phyloP scores from a whole-genome alignment of 2,797 vertebrate species.

The Tokudaia muenninki region DNA sequence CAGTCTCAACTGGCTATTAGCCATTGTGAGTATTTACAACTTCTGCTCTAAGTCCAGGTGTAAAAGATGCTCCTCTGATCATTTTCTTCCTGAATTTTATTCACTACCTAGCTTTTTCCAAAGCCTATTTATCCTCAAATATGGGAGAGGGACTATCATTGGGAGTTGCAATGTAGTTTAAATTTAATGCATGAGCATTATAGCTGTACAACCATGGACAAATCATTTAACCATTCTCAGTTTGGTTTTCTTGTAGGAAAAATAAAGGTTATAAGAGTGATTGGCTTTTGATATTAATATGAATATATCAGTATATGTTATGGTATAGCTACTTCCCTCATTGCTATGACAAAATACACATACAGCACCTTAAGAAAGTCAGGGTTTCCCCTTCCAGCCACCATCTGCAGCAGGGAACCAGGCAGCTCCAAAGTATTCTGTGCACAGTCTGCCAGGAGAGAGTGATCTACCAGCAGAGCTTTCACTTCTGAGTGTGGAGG shows the following conservation, averaged over 20 bases:
- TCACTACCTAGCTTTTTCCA: not conserved
- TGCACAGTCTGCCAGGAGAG: too few relatives aligned
- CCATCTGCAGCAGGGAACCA: too few relatives aligned
- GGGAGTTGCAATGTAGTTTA: not conserved
- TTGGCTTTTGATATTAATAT: not conserved
- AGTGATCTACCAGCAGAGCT: too few relatives aligned
- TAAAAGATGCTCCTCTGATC: not conserved
- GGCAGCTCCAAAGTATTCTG: too few relatives aligned
- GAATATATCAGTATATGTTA: not conserved
- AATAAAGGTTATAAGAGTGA: not conserved
- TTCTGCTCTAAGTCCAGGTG: not conserved
- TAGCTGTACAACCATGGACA: not conserved
- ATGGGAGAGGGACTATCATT: not conserved
- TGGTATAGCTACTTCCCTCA: not conserved
- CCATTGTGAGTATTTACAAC: slow-evolving; percentile 26
- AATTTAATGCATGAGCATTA: not conserved
- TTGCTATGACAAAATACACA: not conserved
- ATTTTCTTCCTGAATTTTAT: not conserved
- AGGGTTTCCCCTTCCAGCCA: too few relatives aligned
- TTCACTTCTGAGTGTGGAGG: too few relatives aligned
- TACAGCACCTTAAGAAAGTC: not conserved
- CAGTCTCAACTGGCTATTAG: slow-evolving; percentile 62
- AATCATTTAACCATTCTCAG: not conserved
- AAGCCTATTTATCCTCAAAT: not conserved
- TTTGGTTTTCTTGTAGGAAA: not conserved